Evolutionary conservation across 2,797 vertebrate genomes (phyloP).

Genomic region (Pachyuromys duprasi): DNA sequence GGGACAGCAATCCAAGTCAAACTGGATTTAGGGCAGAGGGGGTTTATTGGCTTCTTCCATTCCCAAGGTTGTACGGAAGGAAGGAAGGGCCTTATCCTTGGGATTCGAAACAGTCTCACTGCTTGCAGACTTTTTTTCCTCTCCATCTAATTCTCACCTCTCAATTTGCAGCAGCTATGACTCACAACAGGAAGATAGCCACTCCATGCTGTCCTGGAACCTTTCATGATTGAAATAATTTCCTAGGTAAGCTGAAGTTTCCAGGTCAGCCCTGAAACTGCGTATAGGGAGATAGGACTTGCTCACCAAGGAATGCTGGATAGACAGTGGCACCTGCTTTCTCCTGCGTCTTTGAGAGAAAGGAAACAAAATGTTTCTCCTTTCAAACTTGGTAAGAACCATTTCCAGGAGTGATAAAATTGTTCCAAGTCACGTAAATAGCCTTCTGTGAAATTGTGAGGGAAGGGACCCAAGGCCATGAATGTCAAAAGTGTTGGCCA

Average conservation of each 20-base stretch:
- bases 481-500: conserved; percentile 29
- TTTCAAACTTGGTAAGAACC: conserved; percentile 49
- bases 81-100: not conserved
- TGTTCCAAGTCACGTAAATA: conserved; percentile 46
- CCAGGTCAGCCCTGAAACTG: not conserved
- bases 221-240: not conserved
- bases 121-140: not conserved
- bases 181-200: not conserved
- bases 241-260: not conserved
- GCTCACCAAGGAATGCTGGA: not conserved
- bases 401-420: conserved; percentile 6
- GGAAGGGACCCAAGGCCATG: conserved; percentile 31
- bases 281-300: not conserved
- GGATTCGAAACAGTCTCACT: not conserved
- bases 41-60: conserved; percentile 11
- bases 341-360: not conserved
- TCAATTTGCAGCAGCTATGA: not conserved
- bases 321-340: not conserved
- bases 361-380: not conserved
- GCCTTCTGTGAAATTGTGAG: not conserved
- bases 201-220: not conserved
- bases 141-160: not conserved
- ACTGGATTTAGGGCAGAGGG: conserved; percentile 40
- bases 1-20: conserved; percentile 39
- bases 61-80: not conserved